Conservation (phyloP, 2,888 invertebrate genomes). For the Watsonalla cultraria region DNA sequence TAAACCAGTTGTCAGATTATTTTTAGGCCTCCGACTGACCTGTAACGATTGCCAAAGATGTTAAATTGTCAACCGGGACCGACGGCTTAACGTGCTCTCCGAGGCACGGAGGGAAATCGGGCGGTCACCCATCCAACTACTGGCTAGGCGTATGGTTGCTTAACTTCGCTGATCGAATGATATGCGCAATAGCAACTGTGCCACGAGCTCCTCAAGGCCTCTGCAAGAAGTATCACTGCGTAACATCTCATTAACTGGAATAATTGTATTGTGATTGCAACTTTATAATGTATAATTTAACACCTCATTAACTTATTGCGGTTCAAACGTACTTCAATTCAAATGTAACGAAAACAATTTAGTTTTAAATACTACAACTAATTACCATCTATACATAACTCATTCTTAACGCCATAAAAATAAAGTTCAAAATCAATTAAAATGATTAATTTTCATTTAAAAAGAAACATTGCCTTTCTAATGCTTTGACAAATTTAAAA, state of each 20-base stretch:
- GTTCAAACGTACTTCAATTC: conserved; percentile 9
- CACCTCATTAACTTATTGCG: conserved; percentile 43
- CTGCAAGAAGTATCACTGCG: conserved; percentile 23
- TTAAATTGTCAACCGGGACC: no score
- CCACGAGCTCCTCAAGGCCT: no score
- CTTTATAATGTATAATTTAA: conserved; percentile 35
- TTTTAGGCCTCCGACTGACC: no score
- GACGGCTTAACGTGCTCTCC: no score
- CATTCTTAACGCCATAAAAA: neutral
- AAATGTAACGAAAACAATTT: conserved; percentile 1
- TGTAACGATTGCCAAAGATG: no score
- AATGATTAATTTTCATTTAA: neutral
- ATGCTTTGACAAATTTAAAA: neutral
- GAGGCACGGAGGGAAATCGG: no score
- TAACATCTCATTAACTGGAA: conserved; percentile 42
- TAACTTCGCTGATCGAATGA: no score
- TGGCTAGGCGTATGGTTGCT: no score
- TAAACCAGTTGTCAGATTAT: no score
- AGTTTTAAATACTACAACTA: neutral
- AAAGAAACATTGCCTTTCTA: neutral
- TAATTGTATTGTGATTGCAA: conserved; percentile 48
- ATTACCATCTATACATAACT: neutral
- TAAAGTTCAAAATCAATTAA: neutral
- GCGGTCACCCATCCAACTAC: no score
- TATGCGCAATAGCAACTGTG: no score